Conservation (phyloP, 2,888 invertebrate species). For the Pseudoips prasinana region DNA sequence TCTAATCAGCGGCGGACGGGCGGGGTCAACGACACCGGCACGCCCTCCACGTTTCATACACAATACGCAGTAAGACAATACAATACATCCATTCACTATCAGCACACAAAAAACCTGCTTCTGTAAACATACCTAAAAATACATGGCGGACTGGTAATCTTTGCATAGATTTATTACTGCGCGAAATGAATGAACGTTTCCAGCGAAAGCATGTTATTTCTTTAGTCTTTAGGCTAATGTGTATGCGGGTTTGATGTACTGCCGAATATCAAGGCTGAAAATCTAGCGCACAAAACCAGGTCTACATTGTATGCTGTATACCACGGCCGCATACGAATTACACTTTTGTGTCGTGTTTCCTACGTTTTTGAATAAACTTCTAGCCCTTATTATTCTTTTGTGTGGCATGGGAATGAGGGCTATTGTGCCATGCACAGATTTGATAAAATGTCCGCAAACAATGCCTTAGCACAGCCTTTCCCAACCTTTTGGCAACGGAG, state of each 20-base stretch:
- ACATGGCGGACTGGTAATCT: too few relatives aligned
- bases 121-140: background rate
- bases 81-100: slow-evolving; percentile 12
- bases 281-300: slow-evolving; percentile 23
- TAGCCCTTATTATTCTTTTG: slow-evolving; percentile 19
- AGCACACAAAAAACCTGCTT: slow-evolving; percentile 5
- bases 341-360: slow-evolving; percentile 10
- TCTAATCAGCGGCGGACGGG: slow-evolving; percentile 53
- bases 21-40: slow-evolving; percentile 50
- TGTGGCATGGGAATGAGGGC: slow-evolving; percentile 12
- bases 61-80: slow-evolving; percentile 31
- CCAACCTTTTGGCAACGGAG: too few relatives aligned
- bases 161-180: too few relatives aligned
- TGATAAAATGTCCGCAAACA: slow-evolving; percentile 24
- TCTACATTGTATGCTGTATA: slow-evolving; percentile 15
- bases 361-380: slow-evolving; percentile 25
- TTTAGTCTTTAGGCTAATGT: slow-evolving; percentile 3
- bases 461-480: too few relatives aligned
- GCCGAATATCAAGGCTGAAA: slow-evolving; percentile 12
- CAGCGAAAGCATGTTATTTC: slow-evolving; percentile 2
- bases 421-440: slow-evolving; percentile 18
- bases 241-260: slow-evolving; percentile 3
- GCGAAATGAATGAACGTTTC: too few relatives aligned
- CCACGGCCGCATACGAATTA: slow-evolving; percentile 14
- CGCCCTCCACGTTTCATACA: slow-evolving; percentile 37